These are phyloP conservation scores for Oreochromis mossambicus DNA, from an alignment of 2,797 vertebrate genomes.

Conservation along the genomic window DNA sequence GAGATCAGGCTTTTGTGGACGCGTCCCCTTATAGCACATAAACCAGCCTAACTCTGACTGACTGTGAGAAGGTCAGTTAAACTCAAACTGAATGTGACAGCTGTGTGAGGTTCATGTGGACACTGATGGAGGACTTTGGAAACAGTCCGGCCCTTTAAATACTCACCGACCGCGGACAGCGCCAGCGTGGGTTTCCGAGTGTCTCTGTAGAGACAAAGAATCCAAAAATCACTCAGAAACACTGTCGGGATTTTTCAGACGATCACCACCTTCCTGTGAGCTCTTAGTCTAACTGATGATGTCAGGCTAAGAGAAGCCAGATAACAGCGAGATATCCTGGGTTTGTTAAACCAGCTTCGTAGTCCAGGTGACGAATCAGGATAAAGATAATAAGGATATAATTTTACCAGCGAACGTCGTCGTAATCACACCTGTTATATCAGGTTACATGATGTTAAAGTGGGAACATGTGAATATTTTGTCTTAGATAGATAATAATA, in stretches of 20 bases:
- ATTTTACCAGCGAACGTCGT: not conserved
- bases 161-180: slow-evolving; percentile 93
- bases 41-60: fast-evolving
- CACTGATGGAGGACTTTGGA: not conserved
- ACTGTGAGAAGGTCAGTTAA: not conserved
- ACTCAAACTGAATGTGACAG: not conserved
- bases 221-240: not conserved
- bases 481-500: not conserved
- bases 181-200: slow-evolving; percentile 90
- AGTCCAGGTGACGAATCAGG: not conserved
- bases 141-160: not conserved
- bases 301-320: not conserved
- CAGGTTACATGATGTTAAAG: no score
- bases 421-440: no score
- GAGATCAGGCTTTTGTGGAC: not conserved
- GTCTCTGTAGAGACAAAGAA: slow-evolving; percentile 78
- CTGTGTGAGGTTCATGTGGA: fast-evolving
- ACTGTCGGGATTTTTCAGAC: not conserved
- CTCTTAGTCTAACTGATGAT: not conserved
- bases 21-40: not conserved
- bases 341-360: not conserved
- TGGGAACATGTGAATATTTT: no score
- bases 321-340: not conserved
- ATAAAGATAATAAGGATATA: not conserved
- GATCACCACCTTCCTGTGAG: not conserved